Conservation (phyloP, 2,888 invertebrate genomes). For the Caenorhabditis sp. region DNA sequence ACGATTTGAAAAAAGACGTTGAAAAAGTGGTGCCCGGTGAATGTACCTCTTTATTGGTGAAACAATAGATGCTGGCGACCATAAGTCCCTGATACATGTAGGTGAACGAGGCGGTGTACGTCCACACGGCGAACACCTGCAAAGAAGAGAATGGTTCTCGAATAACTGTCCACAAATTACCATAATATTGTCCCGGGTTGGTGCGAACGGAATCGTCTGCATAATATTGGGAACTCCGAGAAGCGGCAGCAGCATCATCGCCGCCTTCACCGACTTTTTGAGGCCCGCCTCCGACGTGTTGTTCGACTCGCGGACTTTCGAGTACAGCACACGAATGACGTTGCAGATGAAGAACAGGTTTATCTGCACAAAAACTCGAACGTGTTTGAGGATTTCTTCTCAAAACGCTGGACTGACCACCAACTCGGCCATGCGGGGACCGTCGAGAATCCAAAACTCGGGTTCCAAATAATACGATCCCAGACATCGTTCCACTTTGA, state of each 20-base stretch:
- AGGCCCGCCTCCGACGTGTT: slow-evolving; percentile 80
- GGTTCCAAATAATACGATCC: slow-evolving; percentile 78
- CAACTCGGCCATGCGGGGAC: slow-evolving; percentile 87
- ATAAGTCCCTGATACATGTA: slow-evolving; percentile 81
- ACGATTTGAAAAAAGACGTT: no score
- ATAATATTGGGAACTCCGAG: slow-evolving; percentile 82
- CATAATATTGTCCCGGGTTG: slow-evolving; percentile 79
- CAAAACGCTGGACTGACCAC: slow-evolving; percentile 84
- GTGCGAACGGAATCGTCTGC: slow-evolving; percentile 80
- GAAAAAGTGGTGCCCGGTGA: not conserved
- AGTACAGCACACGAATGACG: slow-evolving; percentile 81
- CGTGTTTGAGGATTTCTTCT: no score
- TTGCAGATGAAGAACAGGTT: slow-evolving; percentile 81
- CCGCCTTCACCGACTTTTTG: slow-evolving; percentile 81
- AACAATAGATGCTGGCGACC: slow-evolving; percentile 81
- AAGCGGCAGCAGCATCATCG: slow-evolving; percentile 81
- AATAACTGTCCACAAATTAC: slow-evolving; percentile 35
- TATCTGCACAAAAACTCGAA: no score
- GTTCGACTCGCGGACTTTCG: slow-evolving; percentile 80
- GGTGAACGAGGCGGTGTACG: slow-evolving; percentile 80
- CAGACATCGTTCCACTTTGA: slow-evolving; percentile 76
- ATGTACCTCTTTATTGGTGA: slow-evolving; percentile 81
- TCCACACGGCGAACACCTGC: slow-evolving; percentile 79
- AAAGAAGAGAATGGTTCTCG: slow-evolving; percentile 15
- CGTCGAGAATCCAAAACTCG: slow-evolving; percentile 88